phyloP scores from a whole-genome alignment of 1,140 invertebrate species.

The Mya arenaria region DNA sequence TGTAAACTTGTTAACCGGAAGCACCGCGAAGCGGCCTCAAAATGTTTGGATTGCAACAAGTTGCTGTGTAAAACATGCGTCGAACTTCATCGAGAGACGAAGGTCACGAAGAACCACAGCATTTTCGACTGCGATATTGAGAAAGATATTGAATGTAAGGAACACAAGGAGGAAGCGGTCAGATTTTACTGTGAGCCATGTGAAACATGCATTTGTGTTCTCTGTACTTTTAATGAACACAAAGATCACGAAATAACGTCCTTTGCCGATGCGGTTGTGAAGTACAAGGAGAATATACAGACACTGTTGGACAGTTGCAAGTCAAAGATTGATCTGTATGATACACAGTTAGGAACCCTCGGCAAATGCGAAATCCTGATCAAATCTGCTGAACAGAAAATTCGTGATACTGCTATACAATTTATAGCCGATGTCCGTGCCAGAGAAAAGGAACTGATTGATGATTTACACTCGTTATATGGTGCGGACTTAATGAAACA shows the following conservation, averaged over 20 bases:
- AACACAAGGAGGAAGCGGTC: slow-evolving; percentile 80
- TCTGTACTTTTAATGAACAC: slow-evolving; percentile 82
- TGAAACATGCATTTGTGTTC: slow-evolving; percentile 80
- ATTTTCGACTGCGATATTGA: slow-evolving; percentile 82
- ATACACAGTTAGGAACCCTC: slow-evolving; percentile 74
- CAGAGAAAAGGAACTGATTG: slow-evolving; percentile 79
- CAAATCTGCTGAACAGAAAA: slow-evolving; percentile 78
- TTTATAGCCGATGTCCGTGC: slow-evolving; percentile 78
- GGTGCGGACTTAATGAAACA: slow-evolving; percentile 79
- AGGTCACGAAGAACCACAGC: slow-evolving; percentile 80
- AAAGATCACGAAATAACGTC: slow-evolving; percentile 81
- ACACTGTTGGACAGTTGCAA: slow-evolving; percentile 76
- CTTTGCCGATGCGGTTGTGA: slow-evolving; percentile 79
- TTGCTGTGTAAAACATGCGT: slow-evolving; percentile 80
- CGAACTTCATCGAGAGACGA: slow-evolving; percentile 79
- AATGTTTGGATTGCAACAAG: slow-evolving; percentile 82
- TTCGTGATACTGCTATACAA: slow-evolving; percentile 78
- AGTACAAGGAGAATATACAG: slow-evolving; percentile 80
- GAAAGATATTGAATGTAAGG: slow-evolving; percentile 82
- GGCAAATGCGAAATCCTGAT: slow-evolving; percentile 76
- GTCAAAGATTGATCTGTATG: slow-evolving; percentile 76
- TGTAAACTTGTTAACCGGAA: slow-evolving; percentile 80
- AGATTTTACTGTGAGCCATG: slow-evolving; percentile 82
- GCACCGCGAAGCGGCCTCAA: slow-evolving; percentile 80
- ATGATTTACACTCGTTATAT: slow-evolving; percentile 80